These are phyloP conservation scores for Drosophila tropicalis DNA, from an alignment of 1,140 invertebrate species.

Conservation along the genomic window DNA sequence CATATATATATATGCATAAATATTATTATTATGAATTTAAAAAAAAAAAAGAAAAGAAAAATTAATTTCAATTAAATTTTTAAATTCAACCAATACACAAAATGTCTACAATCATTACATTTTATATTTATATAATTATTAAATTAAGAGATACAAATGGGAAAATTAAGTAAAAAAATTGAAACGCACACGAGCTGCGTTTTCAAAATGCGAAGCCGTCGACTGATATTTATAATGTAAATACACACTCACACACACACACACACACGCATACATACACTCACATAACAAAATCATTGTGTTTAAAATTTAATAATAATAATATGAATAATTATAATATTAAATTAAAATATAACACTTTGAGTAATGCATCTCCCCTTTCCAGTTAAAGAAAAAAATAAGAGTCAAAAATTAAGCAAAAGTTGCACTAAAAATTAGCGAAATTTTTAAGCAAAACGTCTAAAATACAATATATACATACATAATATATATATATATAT, in stretches of 20 bases:
- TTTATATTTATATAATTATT: conserved; percentile 12
- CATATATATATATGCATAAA: conserved; percentile 30
- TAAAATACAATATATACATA: conserved; percentile 57
- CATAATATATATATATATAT: conserved; percentile 46
- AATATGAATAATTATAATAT: conserved; percentile 14
- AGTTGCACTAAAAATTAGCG: conserved; percentile 74
- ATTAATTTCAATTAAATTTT: conserved; percentile 23
- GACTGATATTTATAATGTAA: conserved; percentile 76
- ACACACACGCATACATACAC: neutral
- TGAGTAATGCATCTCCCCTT: conserved; percentile 10
- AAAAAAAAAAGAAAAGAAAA: neutral
- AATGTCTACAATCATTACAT: conserved; percentile 22
- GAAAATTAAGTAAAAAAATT: conserved; percentile 30
- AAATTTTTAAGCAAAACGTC: conserved; percentile 67
- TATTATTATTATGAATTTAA: conserved; percentile 6
- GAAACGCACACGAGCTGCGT: conserved; percentile 62
- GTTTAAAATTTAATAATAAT: conserved; percentile 24
- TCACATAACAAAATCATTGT: conserved; percentile 12
- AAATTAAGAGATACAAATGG: conserved; percentile 7
- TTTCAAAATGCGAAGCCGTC: conserved; percentile 66
- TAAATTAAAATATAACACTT: conserved; percentile 11
- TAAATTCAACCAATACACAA: conserved; percentile 29
- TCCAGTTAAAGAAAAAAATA: conserved; percentile 16
- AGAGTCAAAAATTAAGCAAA: conserved; percentile 27
- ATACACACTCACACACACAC: conserved; percentile 13